phyloP scores from a whole-genome alignment of 2,113 vertebrate genomes.

The Bettongia penicillata region DNA sequence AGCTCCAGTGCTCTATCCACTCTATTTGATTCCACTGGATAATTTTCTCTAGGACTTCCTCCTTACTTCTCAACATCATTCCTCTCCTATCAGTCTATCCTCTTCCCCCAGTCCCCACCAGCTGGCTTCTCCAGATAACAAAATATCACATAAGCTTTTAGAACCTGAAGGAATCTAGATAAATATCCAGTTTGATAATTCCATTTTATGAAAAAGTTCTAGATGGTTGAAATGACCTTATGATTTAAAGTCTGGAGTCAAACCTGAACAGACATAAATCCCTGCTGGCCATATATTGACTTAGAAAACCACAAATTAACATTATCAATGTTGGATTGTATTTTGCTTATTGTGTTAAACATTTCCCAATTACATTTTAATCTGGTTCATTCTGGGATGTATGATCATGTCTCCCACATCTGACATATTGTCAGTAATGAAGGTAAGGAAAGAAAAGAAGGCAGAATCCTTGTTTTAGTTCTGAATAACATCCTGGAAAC shows the following conservation, averaged over 20 bases:
- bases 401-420: background rate
- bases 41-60: background rate
- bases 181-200: background rate
- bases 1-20: background rate
- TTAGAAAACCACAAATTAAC: background rate
- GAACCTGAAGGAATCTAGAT: background rate
- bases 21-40: background rate
- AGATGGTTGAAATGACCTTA: background rate
- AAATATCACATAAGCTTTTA: background rate
- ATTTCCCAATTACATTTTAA: background rate
- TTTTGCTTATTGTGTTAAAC: background rate
- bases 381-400: background rate
- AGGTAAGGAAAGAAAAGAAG: no score
- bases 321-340: background rate
- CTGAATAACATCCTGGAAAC: no score
- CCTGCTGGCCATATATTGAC: background rate
- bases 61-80: background rate
- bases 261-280: background rate
- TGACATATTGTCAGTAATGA: background rate
- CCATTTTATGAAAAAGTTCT: background rate
- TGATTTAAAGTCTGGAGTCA: background rate
- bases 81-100: no score
- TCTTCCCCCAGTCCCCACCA: background rate
- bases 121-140: background rate
- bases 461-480: no score